Base-by-base conservation (phyloP, 2,888 invertebrate genomes). In the Bugula neritina region DNA sequence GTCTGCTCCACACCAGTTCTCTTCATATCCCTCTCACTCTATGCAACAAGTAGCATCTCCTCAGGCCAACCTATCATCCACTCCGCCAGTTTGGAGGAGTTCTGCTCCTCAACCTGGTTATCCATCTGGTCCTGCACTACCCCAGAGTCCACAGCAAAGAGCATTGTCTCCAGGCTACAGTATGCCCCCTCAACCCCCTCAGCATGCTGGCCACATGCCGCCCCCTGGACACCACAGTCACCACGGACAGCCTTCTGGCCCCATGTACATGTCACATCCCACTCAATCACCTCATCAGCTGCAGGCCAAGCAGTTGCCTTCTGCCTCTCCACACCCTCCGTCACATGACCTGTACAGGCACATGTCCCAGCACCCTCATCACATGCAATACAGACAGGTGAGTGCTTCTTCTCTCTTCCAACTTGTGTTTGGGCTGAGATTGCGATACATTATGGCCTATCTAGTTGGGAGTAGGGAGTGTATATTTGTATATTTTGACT, bases 311-410 rank as follows among this genome's bases (percentile, higher is more conserved):
- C 63, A 63, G 31, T 31, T 29, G 3, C 63, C 29, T 10, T 23
- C 57, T 5, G 23, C 57, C 5, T 3, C 10, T n/a, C n/a, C 57
- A 3, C 3, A 5, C 57, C 5, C 3, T 5, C 57, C 13, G 5
- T 5, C 57, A n/a, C 72, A 72, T 17, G 72, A 72, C n/a, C 35
- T 34, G 17, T 73, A 73, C 72, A 71, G 71, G 71, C 73, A 71
- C 25, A 54, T 35, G 35, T 71, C 71, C n/a, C 73, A 71, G 34
- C 63, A 34, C 0, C 71, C 52, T 23, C 71, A 54, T 23, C 71
- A 72, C 25, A 69, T 54, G 21, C 71, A 72, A 21, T 69, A 71
- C 2, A 55, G 55, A 35, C 69, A 73, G 31, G 57, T 71, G n/a
- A 21, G 29, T 29, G n/a, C 10, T 52, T 21, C 52, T 52, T 52